Conservation (phyloP, 2,888 invertebrate species). For the Sturmia bella region DNA sequence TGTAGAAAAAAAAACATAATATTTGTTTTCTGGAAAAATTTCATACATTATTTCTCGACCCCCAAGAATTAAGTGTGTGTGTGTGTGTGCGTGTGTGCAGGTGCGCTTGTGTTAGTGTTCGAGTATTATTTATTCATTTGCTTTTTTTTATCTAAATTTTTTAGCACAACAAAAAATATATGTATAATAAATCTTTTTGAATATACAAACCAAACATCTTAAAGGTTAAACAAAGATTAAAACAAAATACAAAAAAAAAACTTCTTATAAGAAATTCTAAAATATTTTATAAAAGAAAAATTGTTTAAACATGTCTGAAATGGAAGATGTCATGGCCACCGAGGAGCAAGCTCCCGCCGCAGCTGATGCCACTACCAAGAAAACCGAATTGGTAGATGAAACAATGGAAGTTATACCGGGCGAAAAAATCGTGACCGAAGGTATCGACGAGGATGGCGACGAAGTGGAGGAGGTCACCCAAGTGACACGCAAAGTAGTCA, state of each 20-base stretch:
- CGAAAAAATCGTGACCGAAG: constrained; percentile 79
- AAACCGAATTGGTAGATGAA: constrained; percentile 75
- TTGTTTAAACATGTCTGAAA: constrained; percentile 78
- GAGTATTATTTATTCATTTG: constrained; percentile 8
- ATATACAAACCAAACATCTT: constrained; percentile 21
- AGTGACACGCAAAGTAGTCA: constrained; percentile 81
- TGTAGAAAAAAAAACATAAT: constrained; percentile 4
- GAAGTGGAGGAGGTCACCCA: constrained; percentile 81
- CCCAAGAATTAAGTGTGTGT: constrained; percentile 4
- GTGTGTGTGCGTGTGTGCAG: neutral
- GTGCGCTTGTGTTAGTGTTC: constrained; percentile 14
- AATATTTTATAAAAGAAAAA: constrained; percentile 24
- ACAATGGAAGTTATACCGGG: constrained; percentile 74
- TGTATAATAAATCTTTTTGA: constrained; percentile 27
- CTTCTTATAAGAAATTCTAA: constrained; percentile 41
- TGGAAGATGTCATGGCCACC: constrained; percentile 76
- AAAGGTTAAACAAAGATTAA: constrained; percentile 41
- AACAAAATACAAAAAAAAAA: constrained; percentile 54
- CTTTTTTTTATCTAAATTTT: constrained; percentile 41
- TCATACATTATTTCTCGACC: constrained; percentile 48
- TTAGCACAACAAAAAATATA: constrained; percentile 31
- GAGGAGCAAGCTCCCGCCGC: constrained; percentile 71
- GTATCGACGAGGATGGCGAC: constrained; percentile 80
- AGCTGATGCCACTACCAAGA: constrained; percentile 71
- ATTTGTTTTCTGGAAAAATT: constrained; percentile 42